Percentiles rank a stretch among this genome's conserved stretches.
Evolutionary conservation across 2,113 vertebrate genomes (phyloP).

Genomic region (Oncorhynchus gorbuscha): DNA sequence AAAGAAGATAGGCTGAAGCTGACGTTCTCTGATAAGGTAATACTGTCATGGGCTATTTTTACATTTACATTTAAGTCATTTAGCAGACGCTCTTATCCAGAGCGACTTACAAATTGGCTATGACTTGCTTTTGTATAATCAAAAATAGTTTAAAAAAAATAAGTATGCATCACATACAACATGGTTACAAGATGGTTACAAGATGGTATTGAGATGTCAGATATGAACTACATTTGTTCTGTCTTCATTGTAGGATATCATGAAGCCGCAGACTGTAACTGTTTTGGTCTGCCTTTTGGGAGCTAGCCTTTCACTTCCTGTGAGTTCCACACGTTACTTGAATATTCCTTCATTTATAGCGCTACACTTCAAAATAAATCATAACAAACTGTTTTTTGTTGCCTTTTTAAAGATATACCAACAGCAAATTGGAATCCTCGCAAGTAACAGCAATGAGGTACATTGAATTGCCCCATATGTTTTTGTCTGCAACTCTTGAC

Average conservation of each 20-base stretch:
- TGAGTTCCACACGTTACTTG: slow-evolving; percentile 36
- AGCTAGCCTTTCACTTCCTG: slow-evolving; percentile 60
- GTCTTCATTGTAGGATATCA: slow-evolving; percentile 35
- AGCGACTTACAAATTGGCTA: no score
- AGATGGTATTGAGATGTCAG: not conserved
- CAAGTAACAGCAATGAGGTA: slow-evolving; percentile 80
- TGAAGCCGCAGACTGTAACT: slow-evolving; percentile 54
- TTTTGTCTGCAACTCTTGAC: not conserved
- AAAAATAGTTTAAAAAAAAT: no score
- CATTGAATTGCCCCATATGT: not conserved
- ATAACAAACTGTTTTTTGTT: not conserved
- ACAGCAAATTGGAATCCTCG: slow-evolving; percentile 72
- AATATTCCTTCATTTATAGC: not conserved
- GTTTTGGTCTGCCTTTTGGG: slow-evolving; percentile 56
- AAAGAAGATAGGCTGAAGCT: slow-evolving; percentile 19
- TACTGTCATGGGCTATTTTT: no score
- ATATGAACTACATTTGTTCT: not conserved
- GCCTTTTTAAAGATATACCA: slow-evolving; percentile 4
- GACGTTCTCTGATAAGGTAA: not conserved
- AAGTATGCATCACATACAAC: not conserved
- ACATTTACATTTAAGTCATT: no score
- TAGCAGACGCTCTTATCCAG: no score
- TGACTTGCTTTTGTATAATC: no score
- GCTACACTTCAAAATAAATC: not conserved
- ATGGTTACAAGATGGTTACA: not conserved